phyloP scores from a whole-genome alignment of 2,888 invertebrate genomes.

The Andrena camellia region DNA sequence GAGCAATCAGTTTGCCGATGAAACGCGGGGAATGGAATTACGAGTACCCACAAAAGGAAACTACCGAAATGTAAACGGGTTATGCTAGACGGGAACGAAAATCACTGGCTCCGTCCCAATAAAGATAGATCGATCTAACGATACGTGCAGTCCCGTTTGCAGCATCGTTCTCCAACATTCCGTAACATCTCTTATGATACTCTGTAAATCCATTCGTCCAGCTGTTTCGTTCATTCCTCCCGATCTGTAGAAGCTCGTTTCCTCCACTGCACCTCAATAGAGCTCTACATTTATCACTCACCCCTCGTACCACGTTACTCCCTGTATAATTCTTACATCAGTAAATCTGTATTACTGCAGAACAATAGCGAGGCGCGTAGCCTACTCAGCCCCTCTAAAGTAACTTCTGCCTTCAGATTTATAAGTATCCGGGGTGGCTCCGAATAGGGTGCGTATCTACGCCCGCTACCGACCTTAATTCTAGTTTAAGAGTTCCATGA shows the following conservation, averaged over 20 bases:
- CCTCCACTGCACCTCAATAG: background rate
- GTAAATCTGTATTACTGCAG: too few species aligned
- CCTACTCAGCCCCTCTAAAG: constrained; percentile 30
- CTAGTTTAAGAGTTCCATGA: constrained; percentile 27
- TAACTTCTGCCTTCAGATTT: constrained; percentile 18
- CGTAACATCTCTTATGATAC: constrained; percentile 10
- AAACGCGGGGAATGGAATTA: constrained; percentile 46
- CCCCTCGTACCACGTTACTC: too few species aligned
- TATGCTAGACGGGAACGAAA: constrained; percentile 41
- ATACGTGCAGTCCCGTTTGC: constrained; percentile 13
- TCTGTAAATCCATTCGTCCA: constrained; percentile 14
- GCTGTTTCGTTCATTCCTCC: background rate
- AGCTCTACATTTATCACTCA: background rate
- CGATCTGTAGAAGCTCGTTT: background rate
- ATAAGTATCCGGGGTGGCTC: constrained; percentile 1
- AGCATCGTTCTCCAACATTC: constrained; percentile 9
- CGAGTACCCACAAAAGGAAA: constrained; percentile 33
- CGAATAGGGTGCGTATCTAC: background rate
- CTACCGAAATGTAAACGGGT: constrained; percentile 51
- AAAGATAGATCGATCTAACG: constrained; percentile 42
- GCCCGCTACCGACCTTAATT: constrained; percentile 21
- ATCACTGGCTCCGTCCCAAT: constrained; percentile 54
- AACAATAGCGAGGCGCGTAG: constrained; percentile 7
- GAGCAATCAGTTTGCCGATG: constrained; percentile 54
- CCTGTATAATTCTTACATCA: too few species aligned